Evolutionary conservation across 2,113 vertebrate genomes (phyloP), one percentile per base, ranked within the genome.

Genomic region (Beaufortia kweichowensis): DNA sequence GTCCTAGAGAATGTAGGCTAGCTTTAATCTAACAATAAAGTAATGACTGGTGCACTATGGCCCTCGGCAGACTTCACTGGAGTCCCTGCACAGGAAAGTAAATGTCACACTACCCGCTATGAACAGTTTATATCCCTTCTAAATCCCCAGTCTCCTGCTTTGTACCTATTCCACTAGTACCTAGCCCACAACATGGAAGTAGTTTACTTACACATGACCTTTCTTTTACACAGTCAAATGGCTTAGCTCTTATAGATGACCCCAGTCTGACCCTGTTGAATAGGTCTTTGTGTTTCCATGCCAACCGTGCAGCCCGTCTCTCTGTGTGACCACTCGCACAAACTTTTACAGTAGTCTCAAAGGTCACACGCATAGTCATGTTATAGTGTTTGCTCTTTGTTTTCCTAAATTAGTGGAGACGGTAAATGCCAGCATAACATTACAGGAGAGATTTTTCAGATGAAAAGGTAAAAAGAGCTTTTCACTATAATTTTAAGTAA

Each of bases 351-450:
- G 41, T 56, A 55, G 21, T 61, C 62, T 71, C 35, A 75, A 81
- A 84, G 78, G 84, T 80, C 80, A 82, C 57, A 15, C 71, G 76
- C 68, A 50, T 46, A 21, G 56, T 78, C 77, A 66, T 76, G 41
- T 56, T 66, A 24, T 46, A 72, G 55, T 17, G 41, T 19, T 17
- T 75, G 65, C 43, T 46, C 48, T 24, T 56, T 0, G 2, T 15
- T 73, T 26, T 24, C 9, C 9, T 28, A 43, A 6, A 70, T 70
- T 21, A 28, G 53, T 24, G 14, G 12, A 24, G 31, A 39, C 50
- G 12, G 33, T 35, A 69, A 69, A 69, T 55, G 35, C 55, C 69
- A 72, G 33, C 12, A 7, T 41, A 72, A 17, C 29, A 55, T 28
- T 15, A 28, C 21, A 41, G 9, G n/a, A n/a, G n/a, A n/a, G n/a